phyloP scores from a whole-genome alignment of 2,888 invertebrate genomes.

The Mesorhabditis sp. region DNA sequence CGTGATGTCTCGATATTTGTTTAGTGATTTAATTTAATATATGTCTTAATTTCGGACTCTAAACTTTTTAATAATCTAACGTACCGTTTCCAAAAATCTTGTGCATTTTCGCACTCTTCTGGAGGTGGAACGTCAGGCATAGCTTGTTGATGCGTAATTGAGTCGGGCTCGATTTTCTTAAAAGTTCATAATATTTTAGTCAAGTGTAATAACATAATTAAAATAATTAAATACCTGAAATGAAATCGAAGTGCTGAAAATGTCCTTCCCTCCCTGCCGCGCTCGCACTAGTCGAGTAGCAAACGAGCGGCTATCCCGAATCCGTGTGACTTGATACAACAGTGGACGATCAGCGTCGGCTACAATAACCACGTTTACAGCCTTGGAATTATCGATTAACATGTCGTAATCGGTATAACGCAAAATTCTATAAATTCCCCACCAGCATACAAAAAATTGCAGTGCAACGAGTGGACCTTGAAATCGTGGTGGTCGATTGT shows the following conservation, averaged over 20 bases:
- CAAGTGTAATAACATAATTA: constrained; percentile 7
- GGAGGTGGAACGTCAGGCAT: constrained; percentile 60
- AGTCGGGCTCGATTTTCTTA: constrained; percentile 28
- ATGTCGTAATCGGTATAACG: neutral
- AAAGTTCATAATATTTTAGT: neutral
- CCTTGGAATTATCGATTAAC: neutral
- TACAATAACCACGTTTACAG: neutral
- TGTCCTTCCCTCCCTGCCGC: constrained; percentile 57
- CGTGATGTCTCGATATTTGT: too few relatives aligned
- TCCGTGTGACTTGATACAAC: constrained; percentile 59
- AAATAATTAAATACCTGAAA: constrained; percentile 31
- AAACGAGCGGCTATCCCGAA: constrained; percentile 60
- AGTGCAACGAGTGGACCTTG: constrained; percentile 60
- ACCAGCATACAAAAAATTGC: constrained; percentile 60
- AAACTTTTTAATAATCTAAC: too few relatives aligned
- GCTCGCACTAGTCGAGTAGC: constrained; percentile 59
- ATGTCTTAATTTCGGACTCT: too few relatives aligned
- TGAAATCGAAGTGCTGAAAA: constrained; percentile 54
- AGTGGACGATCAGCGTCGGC: constrained; percentile 52
- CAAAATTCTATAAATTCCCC: neutral
- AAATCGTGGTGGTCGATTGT: constrained; percentile 55
- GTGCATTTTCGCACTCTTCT: constrained; percentile 47
- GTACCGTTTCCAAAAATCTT: constrained; percentile 18
- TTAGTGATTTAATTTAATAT: too few relatives aligned
- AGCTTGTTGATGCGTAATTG: constrained; percentile 54